Evolutionary conservation across 2,797 vertebrate species (phyloP).

Genomic region (Acanthornis magna): DNA sequence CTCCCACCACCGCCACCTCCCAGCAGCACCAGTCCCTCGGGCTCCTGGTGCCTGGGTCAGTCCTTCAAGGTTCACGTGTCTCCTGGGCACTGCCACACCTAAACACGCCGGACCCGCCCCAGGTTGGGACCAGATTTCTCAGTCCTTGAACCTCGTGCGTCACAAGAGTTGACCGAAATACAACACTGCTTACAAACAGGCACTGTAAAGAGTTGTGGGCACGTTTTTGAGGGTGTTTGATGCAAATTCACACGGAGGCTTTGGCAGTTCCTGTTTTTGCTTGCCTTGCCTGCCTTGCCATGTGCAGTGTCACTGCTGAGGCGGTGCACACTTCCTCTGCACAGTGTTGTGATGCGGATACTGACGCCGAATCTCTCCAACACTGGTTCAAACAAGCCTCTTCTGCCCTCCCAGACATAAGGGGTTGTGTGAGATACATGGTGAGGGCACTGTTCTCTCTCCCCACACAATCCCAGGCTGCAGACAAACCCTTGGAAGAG

Average conservation of each 20-base stretch:
- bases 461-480: neutral
- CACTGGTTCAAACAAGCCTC: neutral
- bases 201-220: neutral
- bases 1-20: neutral
- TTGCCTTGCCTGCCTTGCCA: neutral
- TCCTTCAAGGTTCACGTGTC: fast-evolving
- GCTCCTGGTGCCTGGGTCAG: fast-evolving
- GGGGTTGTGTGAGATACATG: neutral
- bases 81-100: neutral
- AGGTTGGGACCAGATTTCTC: fast-evolving
- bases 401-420: neutral
- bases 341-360: neutral
- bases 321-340: neutral
- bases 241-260: neutral
- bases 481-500: neutral
- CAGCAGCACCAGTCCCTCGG: neutral
- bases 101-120: fast-evolving
- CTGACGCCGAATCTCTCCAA: neutral
- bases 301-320: neutral
- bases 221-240: neutral
- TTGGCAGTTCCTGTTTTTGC: neutral
- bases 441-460: neutral
- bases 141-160: neutral
- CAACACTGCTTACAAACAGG: neutral
- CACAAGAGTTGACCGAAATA: neutral